Conservation (phyloP, 2,888 invertebrate species). For the Gari tellinella region DNA sequence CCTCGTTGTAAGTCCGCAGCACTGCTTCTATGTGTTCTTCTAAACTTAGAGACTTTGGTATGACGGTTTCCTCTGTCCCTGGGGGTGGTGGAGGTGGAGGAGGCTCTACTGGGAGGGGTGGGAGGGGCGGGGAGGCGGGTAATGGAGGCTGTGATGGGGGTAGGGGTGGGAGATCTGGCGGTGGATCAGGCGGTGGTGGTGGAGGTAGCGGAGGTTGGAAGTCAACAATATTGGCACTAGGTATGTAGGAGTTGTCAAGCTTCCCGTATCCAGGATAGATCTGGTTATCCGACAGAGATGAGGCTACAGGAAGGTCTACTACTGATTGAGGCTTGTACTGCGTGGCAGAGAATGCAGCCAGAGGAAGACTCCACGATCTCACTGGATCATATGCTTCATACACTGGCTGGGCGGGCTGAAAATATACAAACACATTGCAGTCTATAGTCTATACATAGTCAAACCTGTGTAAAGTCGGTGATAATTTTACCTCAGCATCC, state of each 20-base stretch:
- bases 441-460: too few species aligned
- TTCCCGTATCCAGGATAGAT: too few species aligned
- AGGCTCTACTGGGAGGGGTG: constrained; percentile 39
- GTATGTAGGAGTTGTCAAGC: too few species aligned
- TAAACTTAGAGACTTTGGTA: too few species aligned
- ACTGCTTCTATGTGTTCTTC: too few species aligned
- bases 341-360: too few species aligned
- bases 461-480: too few species aligned
- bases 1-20: too few species aligned
- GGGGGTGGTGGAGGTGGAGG: constrained; percentile 48
- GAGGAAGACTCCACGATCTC: constrained; percentile 18
- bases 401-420: constrained; percentile 23
- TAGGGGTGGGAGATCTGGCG: constrained; percentile 60
- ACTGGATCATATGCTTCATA: constrained; percentile 28
- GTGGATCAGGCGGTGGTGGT: constrained; percentile 56
- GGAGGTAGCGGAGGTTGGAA: constrained; percentile 58
- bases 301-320: too few species aligned
- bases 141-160: constrained; percentile 53
- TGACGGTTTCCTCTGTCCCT: constrained; percentile 40
- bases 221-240: neutral
- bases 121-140: constrained; percentile 37
- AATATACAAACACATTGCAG: constrained; percentile 7
- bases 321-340: too few species aligned
- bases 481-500: too few species aligned
- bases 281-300: too few species aligned